phyloP scores from a whole-genome alignment of 92 coral and sea anemone genomes.

The Metridium senile region DNA sequence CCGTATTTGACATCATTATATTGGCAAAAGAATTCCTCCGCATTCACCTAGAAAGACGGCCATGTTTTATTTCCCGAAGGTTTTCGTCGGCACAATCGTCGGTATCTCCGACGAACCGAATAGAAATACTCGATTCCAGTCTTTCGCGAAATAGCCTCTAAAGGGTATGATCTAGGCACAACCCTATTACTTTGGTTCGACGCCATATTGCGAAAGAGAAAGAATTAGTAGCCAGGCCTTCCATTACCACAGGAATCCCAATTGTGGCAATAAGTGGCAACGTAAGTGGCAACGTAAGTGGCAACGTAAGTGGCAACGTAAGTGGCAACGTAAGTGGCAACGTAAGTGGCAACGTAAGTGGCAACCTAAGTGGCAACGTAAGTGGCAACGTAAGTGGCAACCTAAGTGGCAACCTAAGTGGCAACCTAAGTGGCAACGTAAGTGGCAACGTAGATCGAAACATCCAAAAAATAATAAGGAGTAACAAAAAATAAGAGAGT shows the following conservation, averaged over 20 bases:
- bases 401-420: constrained; percentile 11
- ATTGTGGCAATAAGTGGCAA: background rate
- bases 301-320: constrained; percentile 6
- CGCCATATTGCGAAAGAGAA: background rate
- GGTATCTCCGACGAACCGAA: too few relatives aligned
- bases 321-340: constrained; percentile 8
- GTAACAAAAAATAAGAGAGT: too few relatives aligned
- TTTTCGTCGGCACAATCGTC: too few relatives aligned
- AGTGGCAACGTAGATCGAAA: constrained; percentile 1
- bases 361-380: constrained; percentile 1
- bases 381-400: constrained; percentile 31
- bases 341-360: constrained; percentile 6
- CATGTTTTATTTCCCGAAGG: too few relatives aligned
- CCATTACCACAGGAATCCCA: constrained; percentile 3
- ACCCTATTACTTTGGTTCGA: constrained; percentile 1
- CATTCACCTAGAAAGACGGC: too few relatives aligned
- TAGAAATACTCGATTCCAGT: too few relatives aligned
- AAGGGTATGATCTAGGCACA: too few relatives aligned
- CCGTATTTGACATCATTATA: too few relatives aligned
- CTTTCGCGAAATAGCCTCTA: too few relatives aligned
- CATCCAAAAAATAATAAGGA: too few relatives aligned
- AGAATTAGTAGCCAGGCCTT: background rate
- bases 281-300: background rate
- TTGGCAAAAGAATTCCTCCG: too few relatives aligned
- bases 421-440: constrained; percentile 11